Evolutionary conservation across 2,888 invertebrate species (phyloP).

Genomic region (Trichopria drosophilae): DNA sequence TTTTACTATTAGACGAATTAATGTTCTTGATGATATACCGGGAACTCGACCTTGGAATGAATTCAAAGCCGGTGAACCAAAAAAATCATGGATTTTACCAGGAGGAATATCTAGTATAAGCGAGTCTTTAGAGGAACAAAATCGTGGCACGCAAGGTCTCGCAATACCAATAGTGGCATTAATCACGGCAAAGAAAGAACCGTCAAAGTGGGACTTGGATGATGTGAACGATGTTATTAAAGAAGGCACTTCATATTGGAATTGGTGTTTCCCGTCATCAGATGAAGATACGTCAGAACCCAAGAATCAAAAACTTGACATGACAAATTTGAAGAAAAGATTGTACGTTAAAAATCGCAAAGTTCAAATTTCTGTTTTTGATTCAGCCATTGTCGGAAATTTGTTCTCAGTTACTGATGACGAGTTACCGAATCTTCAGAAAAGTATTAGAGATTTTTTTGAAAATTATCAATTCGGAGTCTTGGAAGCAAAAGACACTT

Average conservation of each 20-base stretch:
- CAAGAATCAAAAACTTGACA: background rate
- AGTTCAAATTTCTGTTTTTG: constrained; percentile 48
- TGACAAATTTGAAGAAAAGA: constrained; percentile 53
- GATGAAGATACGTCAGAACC: constrained; percentile 4
- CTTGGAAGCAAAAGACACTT: constrained; percentile 50
- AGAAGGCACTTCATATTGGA: constrained; percentile 58
- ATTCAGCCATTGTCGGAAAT: constrained; percentile 52
- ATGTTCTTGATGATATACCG: constrained; percentile 44
- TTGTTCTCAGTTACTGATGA: constrained; percentile 42
- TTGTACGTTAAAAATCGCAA: constrained; percentile 53
- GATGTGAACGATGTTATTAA: constrained; percentile 57
- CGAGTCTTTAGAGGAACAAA: constrained; percentile 50
- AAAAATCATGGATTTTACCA: constrained; percentile 48
- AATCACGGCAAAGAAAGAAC: constrained; percentile 49
- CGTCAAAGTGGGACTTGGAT: constrained; percentile 49
- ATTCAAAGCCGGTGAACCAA: constrained; percentile 42
- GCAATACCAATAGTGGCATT: constrained; percentile 57
- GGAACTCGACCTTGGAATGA: constrained; percentile 48
- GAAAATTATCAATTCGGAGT: constrained; percentile 51
- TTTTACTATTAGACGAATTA: constrained; percentile 45
- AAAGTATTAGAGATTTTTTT: constrained; percentile 55
- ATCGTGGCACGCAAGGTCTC: constrained; percentile 58
- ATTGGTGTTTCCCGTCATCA: constrained; percentile 45
- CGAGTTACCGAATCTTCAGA: constrained; percentile 47
- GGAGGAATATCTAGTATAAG: constrained; percentile 44